A percentile compares a stretch with the other conserved stretches of the same genome.
These are phyloP conservation scores for Biston stratarius DNA, from an alignment of 2,888 invertebrate species.

Conservation along the genomic window DNA sequence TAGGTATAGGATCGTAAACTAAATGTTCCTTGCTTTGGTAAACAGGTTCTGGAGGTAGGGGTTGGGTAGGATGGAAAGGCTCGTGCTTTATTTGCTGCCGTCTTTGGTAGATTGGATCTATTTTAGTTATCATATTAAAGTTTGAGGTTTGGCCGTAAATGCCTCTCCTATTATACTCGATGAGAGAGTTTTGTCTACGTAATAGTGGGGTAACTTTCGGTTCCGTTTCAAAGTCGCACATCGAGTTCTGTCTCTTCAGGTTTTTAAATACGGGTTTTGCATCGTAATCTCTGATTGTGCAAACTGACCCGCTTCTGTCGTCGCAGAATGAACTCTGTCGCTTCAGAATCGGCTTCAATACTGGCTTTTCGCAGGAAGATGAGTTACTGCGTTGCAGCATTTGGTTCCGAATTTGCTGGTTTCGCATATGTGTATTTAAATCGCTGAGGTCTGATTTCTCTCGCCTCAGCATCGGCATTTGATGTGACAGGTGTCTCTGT, in stretches of 20 bases:
- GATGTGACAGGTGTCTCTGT: conserved; percentile 71
- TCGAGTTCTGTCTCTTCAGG: conserved; percentile 79
- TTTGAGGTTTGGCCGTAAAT: conserved; percentile 78
- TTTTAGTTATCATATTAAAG: conserved; percentile 86
- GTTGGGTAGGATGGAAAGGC: conserved; percentile 82
- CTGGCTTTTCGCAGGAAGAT: conserved; percentile 81
- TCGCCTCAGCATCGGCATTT: conserved; percentile 74
- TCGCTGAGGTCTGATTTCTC: conserved; percentile 82
- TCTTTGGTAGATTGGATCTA: conserved; percentile 86
- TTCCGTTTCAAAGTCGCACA: conserved; percentile 85
- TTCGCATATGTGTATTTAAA: conserved; percentile 76
- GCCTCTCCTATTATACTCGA: conserved; percentile 82
- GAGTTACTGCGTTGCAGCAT: conserved; percentile 83
- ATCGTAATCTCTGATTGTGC: conserved; percentile 80
- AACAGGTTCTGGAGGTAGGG: conserved; percentile 82
- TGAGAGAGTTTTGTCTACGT: conserved; percentile 84
- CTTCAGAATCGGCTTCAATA: conserved; percentile 80
- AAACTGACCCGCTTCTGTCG: conserved; percentile 78
- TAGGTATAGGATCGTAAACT: conserved; percentile 83
- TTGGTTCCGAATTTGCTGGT: conserved; percentile 77
- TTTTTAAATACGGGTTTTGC: conserved; percentile 75
- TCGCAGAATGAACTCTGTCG: conserved; percentile 83
- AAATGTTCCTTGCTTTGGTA: conserved; percentile 84
- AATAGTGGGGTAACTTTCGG: conserved; percentile 84
- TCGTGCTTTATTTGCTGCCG: conserved; percentile 81